Base-by-base conservation (phyloP, 2,888 invertebrate genomes). In the Electrophaes corylata region DNA sequence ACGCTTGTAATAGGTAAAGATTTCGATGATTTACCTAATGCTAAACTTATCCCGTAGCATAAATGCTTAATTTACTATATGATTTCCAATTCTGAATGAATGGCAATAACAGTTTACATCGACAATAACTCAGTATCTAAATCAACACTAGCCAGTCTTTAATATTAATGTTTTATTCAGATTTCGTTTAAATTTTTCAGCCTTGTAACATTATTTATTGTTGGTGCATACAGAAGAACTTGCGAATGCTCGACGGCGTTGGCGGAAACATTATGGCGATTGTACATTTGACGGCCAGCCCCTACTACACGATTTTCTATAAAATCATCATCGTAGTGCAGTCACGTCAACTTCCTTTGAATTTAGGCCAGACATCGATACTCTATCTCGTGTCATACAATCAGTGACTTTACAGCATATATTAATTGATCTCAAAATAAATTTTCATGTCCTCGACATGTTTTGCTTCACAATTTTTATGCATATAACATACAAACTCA, bases 331-430 rank as follows among this genome's bases (percentile, higher is more conserved):
- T 35, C 41, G 46, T 20, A 46, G 48, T 48, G 37, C 35, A 33
- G 33, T 53, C 49, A 59, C 45, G 37, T 59, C 60, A 26, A 51
- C 47, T 60, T 60, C 51, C 55, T 40, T 33, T 46, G 43, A 33
- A 51, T 55, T 20, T 26, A 52, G 26, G 47, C 14, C 45, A 46
- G 14, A 26, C 31, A 19, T 23, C 8, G 35, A 26, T 54, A 41
- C 26, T 45, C 39, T n/a, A 47, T 45, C 49, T 18, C 16, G 16
- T n/a, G 18, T 12, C 26, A 20, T 19, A 11, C 4, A n/a, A 14
- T 37, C 43, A 59, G 50, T 41, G 50, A 41, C 46, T 50, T 23
- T 18, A 44, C 1, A 5, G 16, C n/a, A 4, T 19, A 33, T 39
- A 8, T 10, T 26, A 29, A 29, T 10, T 6, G 10, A 6, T 2